Conservation (phyloP, 2,888 invertebrate species). For the Protula sp. region DNA sequence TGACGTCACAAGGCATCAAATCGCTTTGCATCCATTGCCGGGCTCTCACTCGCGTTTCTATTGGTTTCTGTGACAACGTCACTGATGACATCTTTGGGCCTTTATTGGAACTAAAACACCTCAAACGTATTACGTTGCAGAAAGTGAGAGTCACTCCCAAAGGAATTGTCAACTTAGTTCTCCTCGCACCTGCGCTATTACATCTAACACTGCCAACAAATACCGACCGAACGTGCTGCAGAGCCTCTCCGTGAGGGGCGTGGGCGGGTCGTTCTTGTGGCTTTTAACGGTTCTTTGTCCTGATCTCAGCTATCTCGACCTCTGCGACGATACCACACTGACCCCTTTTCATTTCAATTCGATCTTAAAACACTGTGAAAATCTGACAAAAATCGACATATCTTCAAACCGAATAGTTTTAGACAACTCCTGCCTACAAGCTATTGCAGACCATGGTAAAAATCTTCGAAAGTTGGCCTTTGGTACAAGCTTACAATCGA, state of each 20-base stretch:
- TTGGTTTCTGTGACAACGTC: too few relatives aligned
- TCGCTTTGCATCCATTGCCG: too few relatives aligned
- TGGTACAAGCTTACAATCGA: too few relatives aligned
- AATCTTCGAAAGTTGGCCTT: too few relatives aligned
- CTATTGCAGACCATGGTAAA: too few relatives aligned
- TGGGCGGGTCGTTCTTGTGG: not conserved
- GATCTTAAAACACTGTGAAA: not conserved
- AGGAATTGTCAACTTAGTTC: conserved; percentile 7
- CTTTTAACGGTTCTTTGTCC: not conserved
- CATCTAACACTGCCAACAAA: conserved; percentile 7
- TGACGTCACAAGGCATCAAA: too few relatives aligned
- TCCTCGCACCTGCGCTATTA: conserved; percentile 4
- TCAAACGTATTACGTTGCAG: conserved; percentile 5
- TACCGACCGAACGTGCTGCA: not conserved
- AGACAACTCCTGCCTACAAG: too few relatives aligned
- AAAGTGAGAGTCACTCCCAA: conserved; percentile 7
- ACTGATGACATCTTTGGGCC: conserved; percentile 1
- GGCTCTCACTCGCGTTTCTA: too few relatives aligned
- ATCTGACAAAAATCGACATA: not conserved
- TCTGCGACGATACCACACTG: not conserved
- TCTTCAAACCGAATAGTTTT: too few relatives aligned
- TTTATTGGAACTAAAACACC: not conserved
- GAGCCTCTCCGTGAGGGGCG: not conserved
- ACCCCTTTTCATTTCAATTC: not conserved
- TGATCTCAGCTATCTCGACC: not conserved